Evolutionary conservation across 2,888 invertebrate genomes (phyloP), one percentile per base, ranked within the genome.

Genomic region (Eristalinus sepulchralis): DNA sequence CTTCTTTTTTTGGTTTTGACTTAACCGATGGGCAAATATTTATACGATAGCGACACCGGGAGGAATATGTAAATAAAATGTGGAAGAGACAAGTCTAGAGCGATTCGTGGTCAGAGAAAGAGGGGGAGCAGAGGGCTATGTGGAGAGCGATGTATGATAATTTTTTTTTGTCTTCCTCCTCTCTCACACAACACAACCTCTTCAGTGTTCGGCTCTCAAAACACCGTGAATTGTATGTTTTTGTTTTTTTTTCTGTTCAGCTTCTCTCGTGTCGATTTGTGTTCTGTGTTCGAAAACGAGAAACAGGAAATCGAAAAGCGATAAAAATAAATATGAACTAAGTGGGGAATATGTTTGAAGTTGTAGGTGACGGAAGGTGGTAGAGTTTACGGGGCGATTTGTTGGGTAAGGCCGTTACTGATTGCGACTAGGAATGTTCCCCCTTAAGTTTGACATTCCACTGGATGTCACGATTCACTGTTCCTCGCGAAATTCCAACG

Each of bases 281-380:
- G 47, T 47, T 47, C 47, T 47, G 34, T 34, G 17, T 17, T 47
- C 47, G 47, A 47, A 47, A 17, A 47, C 47, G 47, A 47, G 63
- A 82, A 85, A 85, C 85, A 85, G 85, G 85, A 85, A 85, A 85
- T 85, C 70, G 85, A 70, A 85, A 85, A 82, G 82, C 85, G 85
- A 85, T 82, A 82, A 85, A 85, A 85, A 85, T 85, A 85, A 85
- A 85, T 82, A 85, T 85, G 85, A 85, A 85, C 85, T 85, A 85
- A 85, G 68, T 77, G 82, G 64, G 73, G 72, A 73, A 82, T 67
- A 68, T 63, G 70, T 62, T 59, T 71, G 72, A 17, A 68, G 67
- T 72, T 81, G 68, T 64, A 24, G 57, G 24, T 17, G 57, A 27
- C 24, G 6, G 24, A 6, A 24, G 55, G 39, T 60, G 67, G 36